A percentile compares a stretch with the other conserved stretches of the same genome.
phyloP scores from a whole-genome alignment of 2,113 vertebrate species.

The Albula goreensis region DNA sequence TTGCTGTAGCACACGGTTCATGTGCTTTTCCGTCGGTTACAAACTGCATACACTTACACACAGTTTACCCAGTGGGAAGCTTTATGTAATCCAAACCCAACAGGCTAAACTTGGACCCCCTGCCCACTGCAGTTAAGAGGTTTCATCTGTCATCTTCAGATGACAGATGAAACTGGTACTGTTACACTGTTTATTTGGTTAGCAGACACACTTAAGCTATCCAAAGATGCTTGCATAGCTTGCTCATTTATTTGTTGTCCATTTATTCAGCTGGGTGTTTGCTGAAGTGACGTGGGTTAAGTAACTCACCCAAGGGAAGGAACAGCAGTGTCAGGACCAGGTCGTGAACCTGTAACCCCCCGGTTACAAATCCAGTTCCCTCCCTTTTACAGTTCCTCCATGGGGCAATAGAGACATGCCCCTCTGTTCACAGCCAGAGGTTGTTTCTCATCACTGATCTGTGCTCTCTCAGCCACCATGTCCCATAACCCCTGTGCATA shows the following conservation, averaged over 20 bases:
- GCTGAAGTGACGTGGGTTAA: background rate
- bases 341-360: background rate
- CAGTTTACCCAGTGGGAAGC: background rate
- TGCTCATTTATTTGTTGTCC: background rate
- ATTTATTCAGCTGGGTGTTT: background rate
- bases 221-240: background rate
- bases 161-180: background rate
- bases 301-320: background rate
- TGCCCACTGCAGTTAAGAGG: background rate
- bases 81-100: background rate
- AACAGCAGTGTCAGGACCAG: background rate
- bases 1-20: background rate
- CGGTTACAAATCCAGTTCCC: background rate
- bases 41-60: background rate
- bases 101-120: background rate
- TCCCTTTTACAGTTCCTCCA: background rate
- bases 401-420: background rate
- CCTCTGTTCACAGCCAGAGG: background rate
- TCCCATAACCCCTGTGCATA: background rate
- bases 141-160: no score
- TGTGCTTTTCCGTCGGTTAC: background rate
- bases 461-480: background rate
- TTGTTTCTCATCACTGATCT: background rate
- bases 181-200: background rate
- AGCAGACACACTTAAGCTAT: background rate